Base-by-base conservation (phyloP, 1,140 invertebrate genomes). In the Listronotus bonariensis region DNA sequence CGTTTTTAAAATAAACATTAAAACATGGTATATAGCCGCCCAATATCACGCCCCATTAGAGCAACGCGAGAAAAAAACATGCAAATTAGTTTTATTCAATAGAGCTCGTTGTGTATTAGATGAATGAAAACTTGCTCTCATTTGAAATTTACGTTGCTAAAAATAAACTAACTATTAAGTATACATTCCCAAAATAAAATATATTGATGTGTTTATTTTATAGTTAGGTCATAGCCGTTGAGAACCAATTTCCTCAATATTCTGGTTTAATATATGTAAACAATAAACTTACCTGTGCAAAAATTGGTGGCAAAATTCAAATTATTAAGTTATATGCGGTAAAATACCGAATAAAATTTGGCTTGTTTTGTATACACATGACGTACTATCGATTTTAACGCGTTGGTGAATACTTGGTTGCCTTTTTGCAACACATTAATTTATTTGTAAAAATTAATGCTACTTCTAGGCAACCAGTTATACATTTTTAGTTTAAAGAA, bases 51-150 rank as follows among this genome's bases (percentile, higher is more conserved):
- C 49, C 11, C 9, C 17, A 18, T 49, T 49, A 11, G 6, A 49
- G 46, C 17, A 9, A 36, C 34, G 34, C 2, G 26, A 14, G 12
- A 15, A 54, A 52, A 52, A 54, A 40, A 54, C 36, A 41, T 41
- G 32, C 32, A 41, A 54, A 54, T 15, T 41, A 7, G 10, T 26
- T 20, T 15, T 14, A 52, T 14, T 52, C 52, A 54, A 48, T 43
- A 48, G 45, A 18, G 18, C 45, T 48, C 15, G 15, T 48, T 48
- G 45, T 48, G 45, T 48, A 36, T 41, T 40, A 20, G 52, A 54
- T 54, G 52, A 54, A 54, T 54, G 52, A 54, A 54, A 54, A 54
- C 52, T 54, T 40, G 6, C 17, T 18, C 36, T 54, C 14, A 54
- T 54, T 41, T 40, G 52, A 54, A 41, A 54, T 40, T 54, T 54